Percentiles rank a stretch among this genome's conserved stretches.
phyloP scores from a whole-genome alignment of 2,888 invertebrate species.

The Temnothorax ravouxi region DNA sequence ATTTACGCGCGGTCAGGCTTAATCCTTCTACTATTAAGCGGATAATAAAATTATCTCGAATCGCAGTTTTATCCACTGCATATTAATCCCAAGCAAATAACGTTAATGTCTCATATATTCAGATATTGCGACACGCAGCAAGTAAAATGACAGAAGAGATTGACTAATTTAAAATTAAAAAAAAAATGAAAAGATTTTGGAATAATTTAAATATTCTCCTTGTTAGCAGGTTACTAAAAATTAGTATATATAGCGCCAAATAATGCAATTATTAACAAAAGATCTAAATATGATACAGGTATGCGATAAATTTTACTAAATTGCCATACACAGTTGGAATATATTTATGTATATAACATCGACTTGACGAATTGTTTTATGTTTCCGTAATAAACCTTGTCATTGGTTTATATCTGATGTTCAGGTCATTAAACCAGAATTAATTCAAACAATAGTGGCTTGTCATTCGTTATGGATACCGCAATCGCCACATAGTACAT shows the following conservation, averaged over 20 bases:
- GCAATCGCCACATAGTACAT: background rate
- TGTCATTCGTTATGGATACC: background rate
- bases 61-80: background rate
- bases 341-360: background rate
- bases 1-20: conserved; percentile 25
- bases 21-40: background rate
- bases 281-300: background rate
- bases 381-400: background rate
- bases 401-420: background rate
- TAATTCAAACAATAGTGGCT: conserved; percentile 9
- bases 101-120: background rate
- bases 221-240: background rate
- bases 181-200: background rate
- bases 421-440: conserved; percentile 12
- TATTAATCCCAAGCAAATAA: background rate
- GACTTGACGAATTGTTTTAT: conserved; percentile 15
- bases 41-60: conserved; percentile 34
- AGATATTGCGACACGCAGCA: background rate
- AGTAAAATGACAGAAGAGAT: background rate
- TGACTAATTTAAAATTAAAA: background rate
- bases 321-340: background rate
- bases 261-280: background rate
- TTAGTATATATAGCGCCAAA: background rate
- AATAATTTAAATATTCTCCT: background rate
- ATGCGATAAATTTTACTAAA: background rate